Conservation (phyloP, 2,113 vertebrate species). For the Perca flavescens region DNA sequence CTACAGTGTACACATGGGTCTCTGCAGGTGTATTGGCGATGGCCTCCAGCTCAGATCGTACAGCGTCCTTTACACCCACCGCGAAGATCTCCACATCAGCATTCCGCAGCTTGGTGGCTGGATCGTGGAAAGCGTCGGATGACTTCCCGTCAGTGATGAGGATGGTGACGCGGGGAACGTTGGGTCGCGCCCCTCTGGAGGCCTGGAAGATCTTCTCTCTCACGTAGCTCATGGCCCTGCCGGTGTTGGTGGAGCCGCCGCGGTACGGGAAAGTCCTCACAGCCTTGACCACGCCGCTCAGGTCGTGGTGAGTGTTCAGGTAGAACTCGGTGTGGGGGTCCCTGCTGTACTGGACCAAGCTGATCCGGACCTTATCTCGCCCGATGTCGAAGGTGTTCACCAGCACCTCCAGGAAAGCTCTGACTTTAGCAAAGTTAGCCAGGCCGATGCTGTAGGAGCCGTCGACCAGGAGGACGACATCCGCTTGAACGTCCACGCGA, state of each 20-base stretch:
- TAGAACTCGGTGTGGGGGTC: slow-evolving; percentile 96
- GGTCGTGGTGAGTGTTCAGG: slow-evolving; percentile 90
- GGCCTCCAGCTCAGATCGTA: slow-evolving; percentile 93
- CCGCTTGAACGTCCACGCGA: slow-evolving; percentile 95
- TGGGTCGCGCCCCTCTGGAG: slow-evolving; percentile 88
- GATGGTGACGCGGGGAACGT: slow-evolving; percentile 95
- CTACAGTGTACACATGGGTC: slow-evolving; percentile 97
- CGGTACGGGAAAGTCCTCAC: slow-evolving; percentile 96
- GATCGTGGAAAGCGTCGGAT: slow-evolving; percentile 94
- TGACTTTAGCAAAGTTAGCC: slow-evolving; percentile 97
- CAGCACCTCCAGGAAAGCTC: slow-evolving; percentile 95
- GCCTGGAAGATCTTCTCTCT: slow-evolving; percentile 92
- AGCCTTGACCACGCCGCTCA: slow-evolving; percentile 90
- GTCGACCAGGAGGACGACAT: slow-evolving; percentile 96
- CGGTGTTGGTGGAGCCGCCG: slow-evolving; percentile 98
- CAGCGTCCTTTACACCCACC: slow-evolving; percentile 97
- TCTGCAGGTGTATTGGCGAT: slow-evolving; percentile 92
- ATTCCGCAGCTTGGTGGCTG: slow-evolving; percentile 90
- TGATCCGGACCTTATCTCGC: slow-evolving; percentile 93
- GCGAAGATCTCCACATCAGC: slow-evolving; percentile 97
- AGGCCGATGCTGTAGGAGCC: slow-evolving; percentile 98
- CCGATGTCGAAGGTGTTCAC: slow-evolving; percentile 96
- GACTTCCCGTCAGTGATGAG: slow-evolving; percentile 99
- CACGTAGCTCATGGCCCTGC: slow-evolving; percentile 96
- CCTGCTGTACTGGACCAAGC: slow-evolving; percentile 97